Base-by-base conservation (phyloP, 1,140 invertebrate genomes). In the Eueides isabella region DNA sequence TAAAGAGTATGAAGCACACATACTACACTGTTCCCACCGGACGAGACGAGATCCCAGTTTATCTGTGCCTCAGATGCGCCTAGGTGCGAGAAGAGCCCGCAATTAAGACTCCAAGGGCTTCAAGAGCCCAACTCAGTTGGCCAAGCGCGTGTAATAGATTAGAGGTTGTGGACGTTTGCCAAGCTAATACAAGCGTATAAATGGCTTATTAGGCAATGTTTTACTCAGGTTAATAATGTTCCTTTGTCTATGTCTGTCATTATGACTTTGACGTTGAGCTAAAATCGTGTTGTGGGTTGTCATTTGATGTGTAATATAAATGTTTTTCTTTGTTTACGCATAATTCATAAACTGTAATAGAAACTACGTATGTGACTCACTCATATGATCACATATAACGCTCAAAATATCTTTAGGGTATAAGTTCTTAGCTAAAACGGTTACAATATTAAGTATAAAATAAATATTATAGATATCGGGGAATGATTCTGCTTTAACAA, bases 401-500 rank as follows among this genome's bases (percentile, higher is more conserved):
- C 7, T 65, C 29, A 30, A 30, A 30, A 9, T 55, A 28, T 70
- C 26, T 19, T 26, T 65, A 65, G 9, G 26, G 38, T 61, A 16
- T 65, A 75, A 19, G 61, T 67, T 26, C 66, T 48, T 66, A 48
- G 31, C 7, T 33, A 2, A 61, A 19, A 48, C 23, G 61, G n/a
- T 23, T 55, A 9, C 26, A 2, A 26, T 30, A 69, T 31, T 7
- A 61, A 12, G 41, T 23, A 19, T 61, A 23, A 30, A 31, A 33
- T 38, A 29, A n/a, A 28, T 55, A 26, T 31, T 70, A 61, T 33
- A 19, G 33, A 67, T 48, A 67, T 23, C 2, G 71, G 73, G 84
- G 72, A 76, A 80, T 84, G 80, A 64, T 79, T 48, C 76, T 63
- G 31, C 71, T 69, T 85, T 78, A 88, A 88, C 68, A 77, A 91